Percentiles rank a stretch among this genome's conserved stretches.
Evolutionary conservation across 2,797 vertebrate genomes (phyloP).

Genomic region (Cossypha niveicapilla): DNA sequence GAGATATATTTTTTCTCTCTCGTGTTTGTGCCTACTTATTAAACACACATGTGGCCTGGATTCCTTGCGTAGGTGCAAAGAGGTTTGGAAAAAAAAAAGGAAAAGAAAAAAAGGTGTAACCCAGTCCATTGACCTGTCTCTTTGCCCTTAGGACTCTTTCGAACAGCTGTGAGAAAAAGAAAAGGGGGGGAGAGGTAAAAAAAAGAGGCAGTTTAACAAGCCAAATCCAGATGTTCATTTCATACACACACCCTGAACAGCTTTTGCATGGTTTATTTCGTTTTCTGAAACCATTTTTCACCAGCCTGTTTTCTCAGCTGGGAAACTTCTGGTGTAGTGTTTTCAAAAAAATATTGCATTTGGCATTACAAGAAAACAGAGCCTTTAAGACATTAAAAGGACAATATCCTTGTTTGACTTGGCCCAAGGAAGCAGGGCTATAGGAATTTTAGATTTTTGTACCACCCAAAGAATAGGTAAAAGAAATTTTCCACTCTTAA

Average conservation of each 20-base stretch:
- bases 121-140: slow-evolving; percentile 75
- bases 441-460: slow-evolving; percentile 77
- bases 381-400: slow-evolving; percentile 82
- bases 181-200: neutral
- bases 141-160: slow-evolving; percentile 78
- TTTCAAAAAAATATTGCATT: slow-evolving; percentile 86
- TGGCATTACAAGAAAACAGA: slow-evolving; percentile 83
- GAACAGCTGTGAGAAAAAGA: slow-evolving; percentile 78
- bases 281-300: slow-evolving; percentile 86
- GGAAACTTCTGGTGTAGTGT: slow-evolving; percentile 83
- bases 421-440: slow-evolving; percentile 70
- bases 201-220: slow-evolving; percentile 74
- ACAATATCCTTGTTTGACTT: slow-evolving; percentile 82
- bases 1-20: slow-evolving; percentile 55
- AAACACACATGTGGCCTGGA: slow-evolving; percentile 70
- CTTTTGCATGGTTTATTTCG: slow-evolving; percentile 84
- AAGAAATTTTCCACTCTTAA: slow-evolving; percentile 74
- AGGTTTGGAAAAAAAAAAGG: neutral
- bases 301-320: slow-evolving; percentile 86
- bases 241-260: slow-evolving; percentile 80
- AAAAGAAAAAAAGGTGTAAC: slow-evolving; percentile 57
- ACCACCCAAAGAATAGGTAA: slow-evolving; percentile 77
- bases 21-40: slow-evolving; percentile 72
- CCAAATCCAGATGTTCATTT: slow-evolving; percentile 81
- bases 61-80: slow-evolving; percentile 70